Conservation (phyloP, 2,797 vertebrate species). For the Sciurus vulgaris region DNA sequence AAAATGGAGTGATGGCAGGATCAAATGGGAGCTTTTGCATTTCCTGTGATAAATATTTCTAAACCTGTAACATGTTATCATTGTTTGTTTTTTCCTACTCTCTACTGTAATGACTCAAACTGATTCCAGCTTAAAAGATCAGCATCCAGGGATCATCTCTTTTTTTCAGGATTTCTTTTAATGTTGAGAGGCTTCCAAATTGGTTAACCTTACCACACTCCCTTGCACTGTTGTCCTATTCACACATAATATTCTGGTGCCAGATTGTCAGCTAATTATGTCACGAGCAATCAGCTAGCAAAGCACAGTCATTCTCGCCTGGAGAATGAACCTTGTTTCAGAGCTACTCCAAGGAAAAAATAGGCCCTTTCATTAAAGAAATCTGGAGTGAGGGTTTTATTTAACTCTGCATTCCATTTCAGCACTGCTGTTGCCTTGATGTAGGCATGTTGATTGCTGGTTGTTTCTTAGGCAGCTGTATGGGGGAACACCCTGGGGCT, state of each 20-base stretch:
- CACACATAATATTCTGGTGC: conserved; percentile 47
- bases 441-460: background rate
- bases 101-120: conserved; percentile 63
- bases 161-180: conserved; percentile 60
- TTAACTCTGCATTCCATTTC: background rate
- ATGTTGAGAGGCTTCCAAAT: conserved; percentile 72
- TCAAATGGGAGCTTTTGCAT: background rate
- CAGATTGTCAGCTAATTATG: conserved; percentile 81
- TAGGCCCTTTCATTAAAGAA: conserved; percentile 28
- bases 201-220: conserved; percentile 65
- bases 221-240: conserved; percentile 40
- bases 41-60: conserved; percentile 46
- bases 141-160: background rate
- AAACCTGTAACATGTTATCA: conserved; percentile 41
- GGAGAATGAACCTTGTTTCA: conserved; percentile 71
- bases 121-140: conserved; percentile 76
- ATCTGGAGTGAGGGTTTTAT: conserved; percentile 56
- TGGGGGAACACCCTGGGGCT: background rate
- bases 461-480: background rate
- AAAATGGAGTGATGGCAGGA: background rate
- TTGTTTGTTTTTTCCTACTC: conserved; percentile 8
- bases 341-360: conserved; percentile 46
- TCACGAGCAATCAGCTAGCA: conserved; percentile 70
- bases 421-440: background rate
- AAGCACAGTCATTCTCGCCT: conserved; percentile 54